These are phyloP conservation scores for Paramormyrops hopkinsi DNA, from an alignment of 2,797 vertebrate genomes.

Conservation along the genomic window DNA sequence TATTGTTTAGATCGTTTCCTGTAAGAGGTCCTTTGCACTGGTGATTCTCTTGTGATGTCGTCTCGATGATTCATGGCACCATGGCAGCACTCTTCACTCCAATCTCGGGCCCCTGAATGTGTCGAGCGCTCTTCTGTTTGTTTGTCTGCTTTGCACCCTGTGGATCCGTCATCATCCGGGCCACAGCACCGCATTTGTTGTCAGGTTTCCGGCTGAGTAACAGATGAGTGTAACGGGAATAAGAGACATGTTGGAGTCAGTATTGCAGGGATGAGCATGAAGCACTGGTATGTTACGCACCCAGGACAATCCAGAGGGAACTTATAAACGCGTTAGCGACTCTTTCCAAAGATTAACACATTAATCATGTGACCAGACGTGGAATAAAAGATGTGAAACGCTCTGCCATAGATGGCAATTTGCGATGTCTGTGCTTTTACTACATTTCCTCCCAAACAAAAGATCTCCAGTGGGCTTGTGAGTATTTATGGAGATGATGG, in stretches of 20 bases:
- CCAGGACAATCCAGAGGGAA: not conserved
- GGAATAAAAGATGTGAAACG: not conserved
- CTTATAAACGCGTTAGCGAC: not conserved
- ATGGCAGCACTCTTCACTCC: not conserved
- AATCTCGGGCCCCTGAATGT: not conserved
- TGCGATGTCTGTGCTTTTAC: not conserved
- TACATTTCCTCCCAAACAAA: conserved; percentile 29
- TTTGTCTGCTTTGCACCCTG: not conserved
- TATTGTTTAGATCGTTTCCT: not conserved
- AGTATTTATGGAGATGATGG: conserved; percentile 67
- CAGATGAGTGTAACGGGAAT: not conserved
- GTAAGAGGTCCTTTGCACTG: not conserved
- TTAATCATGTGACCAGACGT: not conserved
- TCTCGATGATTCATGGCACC: not conserved
- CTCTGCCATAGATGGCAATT: not conserved
- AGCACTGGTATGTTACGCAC: not conserved
- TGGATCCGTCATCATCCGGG: not conserved
- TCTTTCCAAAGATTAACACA: not conserved
- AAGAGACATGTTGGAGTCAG: not conserved
- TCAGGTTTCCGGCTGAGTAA: not conserved
- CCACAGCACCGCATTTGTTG: not conserved
- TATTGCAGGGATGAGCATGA: not conserved
- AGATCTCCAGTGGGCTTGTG: conserved; percentile 59
- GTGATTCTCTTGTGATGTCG: not conserved
- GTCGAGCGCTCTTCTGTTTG: not conserved